Evolutionary conservation across 1,140 invertebrate genomes (phyloP).

Genomic region (Manduca sexta): DNA sequence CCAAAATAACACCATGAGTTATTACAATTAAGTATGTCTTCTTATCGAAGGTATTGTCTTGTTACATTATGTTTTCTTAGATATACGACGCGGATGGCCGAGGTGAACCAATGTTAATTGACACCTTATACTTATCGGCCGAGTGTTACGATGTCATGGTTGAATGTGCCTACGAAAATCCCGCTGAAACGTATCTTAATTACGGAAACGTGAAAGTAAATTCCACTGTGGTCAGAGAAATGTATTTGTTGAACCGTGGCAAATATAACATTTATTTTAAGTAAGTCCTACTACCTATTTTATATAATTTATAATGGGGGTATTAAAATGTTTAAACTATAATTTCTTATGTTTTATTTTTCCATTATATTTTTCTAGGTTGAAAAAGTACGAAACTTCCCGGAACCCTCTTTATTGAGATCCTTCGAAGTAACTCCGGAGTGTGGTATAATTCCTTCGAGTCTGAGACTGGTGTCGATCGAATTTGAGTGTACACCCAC

Average conservation of each 20-base stretch:
- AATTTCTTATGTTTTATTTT: too few relatives aligned
- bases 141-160: conserved; percentile 67
- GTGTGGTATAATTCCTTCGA: conserved; percentile 43
- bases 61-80: too few relatives aligned
- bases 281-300: conserved; percentile 24
- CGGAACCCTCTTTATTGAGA: conserved; percentile 46
- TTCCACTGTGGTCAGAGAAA: conserved; percentile 42
- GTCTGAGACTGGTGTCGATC: conserved; percentile 37
- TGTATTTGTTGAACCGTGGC: conserved; percentile 58
- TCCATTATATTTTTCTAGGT: conserved; percentile 25
- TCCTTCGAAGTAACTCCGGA: conserved; percentile 47
- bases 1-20: too few relatives aligned
- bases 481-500: conserved; percentile 59
- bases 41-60: not conserved
- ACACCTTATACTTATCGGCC: conserved; percentile 44
- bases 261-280: conserved; percentile 65
- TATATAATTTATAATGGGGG: too few relatives aligned
- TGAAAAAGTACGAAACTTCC: conserved; percentile 65
- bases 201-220: conserved; percentile 67
- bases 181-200: conserved; percentile 45
- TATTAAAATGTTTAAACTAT: too few relatives aligned
- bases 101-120: conserved; percentile 52
- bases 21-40: not conserved
- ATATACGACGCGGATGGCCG: conserved; percentile 56
- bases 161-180: conserved; percentile 54